Percentiles rank a stretch among this genome's conserved stretches.
phyloP scores from a whole-genome alignment of 2,888 invertebrate genomes.

The Koerneria pararmatus region DNA sequence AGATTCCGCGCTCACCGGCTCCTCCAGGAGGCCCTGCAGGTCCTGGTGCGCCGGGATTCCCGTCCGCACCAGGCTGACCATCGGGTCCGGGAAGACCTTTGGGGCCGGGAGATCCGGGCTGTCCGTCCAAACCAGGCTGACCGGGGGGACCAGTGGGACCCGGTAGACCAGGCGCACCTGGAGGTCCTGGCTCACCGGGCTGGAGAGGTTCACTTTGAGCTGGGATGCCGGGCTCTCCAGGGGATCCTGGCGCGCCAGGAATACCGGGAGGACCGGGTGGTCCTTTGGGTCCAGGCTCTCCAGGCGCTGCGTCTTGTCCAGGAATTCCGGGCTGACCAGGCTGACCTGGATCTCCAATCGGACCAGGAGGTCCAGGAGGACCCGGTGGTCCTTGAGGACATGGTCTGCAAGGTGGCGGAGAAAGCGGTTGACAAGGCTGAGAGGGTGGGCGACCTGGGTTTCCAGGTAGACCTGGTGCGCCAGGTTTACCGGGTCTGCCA shows the following conservation, averaged over 20 bases:
- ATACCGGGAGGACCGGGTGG: constrained; percentile 44
- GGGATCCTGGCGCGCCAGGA: constrained; percentile 44
- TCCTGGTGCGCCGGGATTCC: constrained; percentile 40
- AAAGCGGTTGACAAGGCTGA: constrained; percentile 54
- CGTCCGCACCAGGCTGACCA: constrained; percentile 45
- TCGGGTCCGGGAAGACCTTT: constrained; percentile 51
- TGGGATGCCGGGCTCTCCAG: constrained; percentile 34
- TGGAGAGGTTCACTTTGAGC: constrained; percentile 33
- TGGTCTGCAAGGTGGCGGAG: constrained; percentile 58
- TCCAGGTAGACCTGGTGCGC: constrained; percentile 56
- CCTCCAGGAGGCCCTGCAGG: constrained; percentile 36
- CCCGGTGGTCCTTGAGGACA: constrained; percentile 49
- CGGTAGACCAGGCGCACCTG: constrained; percentile 33
- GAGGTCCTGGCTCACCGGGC: constrained; percentile 37
- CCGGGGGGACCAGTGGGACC: constrained; percentile 36
- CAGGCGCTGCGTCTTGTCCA: constrained; percentile 32
- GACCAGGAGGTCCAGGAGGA: constrained; percentile 27
- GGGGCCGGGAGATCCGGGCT: constrained; percentile 41
- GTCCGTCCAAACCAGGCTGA: constrained; percentile 33
- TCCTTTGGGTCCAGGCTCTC: constrained; percentile 51
- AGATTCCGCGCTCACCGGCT: constrained; percentile 46
- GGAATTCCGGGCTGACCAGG: constrained; percentile 29
- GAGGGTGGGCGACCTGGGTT: constrained; percentile 56
- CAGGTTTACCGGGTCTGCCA: constrained; percentile 56
- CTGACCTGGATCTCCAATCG: constrained; percentile 27